Conservation (phyloP, 30 jellyfish, hydroid and myxozoan species). For the Morbakka virulenta region DNA sequence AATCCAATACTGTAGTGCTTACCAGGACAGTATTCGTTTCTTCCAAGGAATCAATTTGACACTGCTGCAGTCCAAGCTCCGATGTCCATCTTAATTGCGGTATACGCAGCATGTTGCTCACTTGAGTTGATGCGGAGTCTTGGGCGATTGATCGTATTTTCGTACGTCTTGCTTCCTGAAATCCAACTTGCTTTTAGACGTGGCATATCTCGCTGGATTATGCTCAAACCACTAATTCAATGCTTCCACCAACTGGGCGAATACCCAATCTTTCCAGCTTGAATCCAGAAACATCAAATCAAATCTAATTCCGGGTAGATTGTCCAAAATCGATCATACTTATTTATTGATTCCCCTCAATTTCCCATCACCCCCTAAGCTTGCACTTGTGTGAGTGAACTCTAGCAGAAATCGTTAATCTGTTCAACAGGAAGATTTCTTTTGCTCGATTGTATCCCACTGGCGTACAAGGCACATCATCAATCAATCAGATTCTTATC, state of each 20-base stretch:
- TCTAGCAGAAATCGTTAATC: slow-evolving; percentile 30
- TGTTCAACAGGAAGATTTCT: slow-evolving; percentile 19
- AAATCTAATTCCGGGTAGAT: slow-evolving; percentile 64
- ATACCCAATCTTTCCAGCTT: slow-evolving; percentile 73
- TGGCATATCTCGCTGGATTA: slow-evolving; percentile 25
- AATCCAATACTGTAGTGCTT: too few relatives aligned
- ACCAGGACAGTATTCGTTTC: background rate
- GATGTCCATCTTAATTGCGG: background rate
- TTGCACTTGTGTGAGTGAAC: slow-evolving; percentile 35
- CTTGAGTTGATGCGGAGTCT: background rate
- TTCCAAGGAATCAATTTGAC: background rate
- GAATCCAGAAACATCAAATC: slow-evolving; percentile 58
- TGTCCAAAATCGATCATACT: slow-evolving; percentile 54
- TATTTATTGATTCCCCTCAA: slow-evolving; percentile 54
- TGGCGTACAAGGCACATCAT: slow-evolving; percentile 26
- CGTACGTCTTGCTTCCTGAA: background rate
- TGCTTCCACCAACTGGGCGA: slow-evolving; percentile 48
- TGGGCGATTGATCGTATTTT: background rate
- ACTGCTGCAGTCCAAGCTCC: background rate
- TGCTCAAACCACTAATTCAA: slow-evolving; percentile 65
- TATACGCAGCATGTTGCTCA: background rate
- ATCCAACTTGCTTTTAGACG: background rate
- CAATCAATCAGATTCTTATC: background rate
- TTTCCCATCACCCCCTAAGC: slow-evolving; percentile 73
- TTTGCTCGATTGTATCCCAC: slow-evolving; percentile 79